Evolutionary conservation across 2,113 vertebrate species (phyloP).

Genomic region (Tragelaphus imberbis): DNA sequence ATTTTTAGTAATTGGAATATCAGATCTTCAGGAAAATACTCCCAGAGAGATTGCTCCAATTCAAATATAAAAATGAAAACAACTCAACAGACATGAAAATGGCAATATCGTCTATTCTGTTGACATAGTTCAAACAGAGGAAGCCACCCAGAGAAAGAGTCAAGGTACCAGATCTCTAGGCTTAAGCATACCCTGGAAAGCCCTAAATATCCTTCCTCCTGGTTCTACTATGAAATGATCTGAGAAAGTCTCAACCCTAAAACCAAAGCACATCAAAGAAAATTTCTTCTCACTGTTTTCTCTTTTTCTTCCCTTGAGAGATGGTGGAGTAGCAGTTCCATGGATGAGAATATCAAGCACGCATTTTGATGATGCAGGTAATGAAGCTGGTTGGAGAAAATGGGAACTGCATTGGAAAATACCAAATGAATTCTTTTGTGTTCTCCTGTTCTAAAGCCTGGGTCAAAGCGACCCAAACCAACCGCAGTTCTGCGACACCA

Average conservation of each 20-base stretch:
- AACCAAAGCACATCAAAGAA: background rate
- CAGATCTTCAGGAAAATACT: background rate
- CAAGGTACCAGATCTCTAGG: background rate
- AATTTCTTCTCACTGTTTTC: background rate
- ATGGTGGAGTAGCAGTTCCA: background rate
- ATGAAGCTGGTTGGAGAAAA: background rate
- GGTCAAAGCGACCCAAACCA: background rate
- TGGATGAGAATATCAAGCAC: background rate
- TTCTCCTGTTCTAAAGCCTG: background rate
- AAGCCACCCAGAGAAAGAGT: background rate
- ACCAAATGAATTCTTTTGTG: background rate
- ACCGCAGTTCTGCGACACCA: rapidly evolving
- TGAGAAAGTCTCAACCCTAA: background rate
- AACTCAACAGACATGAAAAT: background rate
- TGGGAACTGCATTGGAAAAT: background rate
- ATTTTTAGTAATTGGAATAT: background rate
- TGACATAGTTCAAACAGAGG: background rate
- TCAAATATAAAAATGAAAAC: background rate
- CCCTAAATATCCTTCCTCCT: background rate
- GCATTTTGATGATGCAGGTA: background rate
- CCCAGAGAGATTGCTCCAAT: background rate
- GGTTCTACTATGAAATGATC: background rate
- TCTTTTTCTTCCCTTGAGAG: background rate
- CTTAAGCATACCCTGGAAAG: background rate
- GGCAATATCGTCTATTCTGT: background rate